Conservation (phyloP, 2,888 invertebrate species). For the Meteorus colon region DNA sequence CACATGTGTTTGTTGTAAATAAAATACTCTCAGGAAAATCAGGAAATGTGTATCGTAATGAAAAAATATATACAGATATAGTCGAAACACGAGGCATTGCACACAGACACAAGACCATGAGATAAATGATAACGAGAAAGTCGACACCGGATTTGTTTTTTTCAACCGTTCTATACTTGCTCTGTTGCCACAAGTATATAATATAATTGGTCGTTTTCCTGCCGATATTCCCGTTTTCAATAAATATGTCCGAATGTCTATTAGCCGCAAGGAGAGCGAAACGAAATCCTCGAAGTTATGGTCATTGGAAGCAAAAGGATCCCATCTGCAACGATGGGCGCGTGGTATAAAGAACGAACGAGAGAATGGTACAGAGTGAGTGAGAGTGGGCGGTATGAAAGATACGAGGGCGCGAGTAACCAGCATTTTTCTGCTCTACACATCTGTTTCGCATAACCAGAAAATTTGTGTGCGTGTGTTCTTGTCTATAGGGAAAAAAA, state of each 20-base stretch:
- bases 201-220: slow-evolving; percentile 14
- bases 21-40: slow-evolving; percentile 48
- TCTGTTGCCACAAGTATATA: slow-evolving; percentile 6
- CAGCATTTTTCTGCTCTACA: slow-evolving; percentile 46
- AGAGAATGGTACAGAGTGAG: slow-evolving; percentile 28
- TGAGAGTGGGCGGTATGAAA: slow-evolving; percentile 50
- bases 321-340: slow-evolving; percentile 56
- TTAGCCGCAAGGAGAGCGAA: slow-evolving; percentile 51
- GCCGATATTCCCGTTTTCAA: slow-evolving; percentile 58
- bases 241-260: slow-evolving; percentile 61
- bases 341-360: slow-evolving; percentile 35
- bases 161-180: slow-evolving; percentile 35
- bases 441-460: slow-evolving; percentile 62
- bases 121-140: slow-evolving; percentile 58
- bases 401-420: slow-evolving; percentile 52
- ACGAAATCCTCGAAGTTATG: slow-evolving; percentile 54
- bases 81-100: not conserved
- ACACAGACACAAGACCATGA: not conserved
- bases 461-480: slow-evolving; percentile 15
- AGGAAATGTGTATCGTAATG: slow-evolving; percentile 53
- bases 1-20: slow-evolving; percentile 60
- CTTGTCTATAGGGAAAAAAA: slow-evolving; percentile 44
- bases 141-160: slow-evolving; percentile 50
- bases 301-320: slow-evolving; percentile 52
- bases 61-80: not conserved